Evolutionary conservation across 2,113 vertebrate species (phyloP).

Genomic region (Narcine bancroftii): DNA sequence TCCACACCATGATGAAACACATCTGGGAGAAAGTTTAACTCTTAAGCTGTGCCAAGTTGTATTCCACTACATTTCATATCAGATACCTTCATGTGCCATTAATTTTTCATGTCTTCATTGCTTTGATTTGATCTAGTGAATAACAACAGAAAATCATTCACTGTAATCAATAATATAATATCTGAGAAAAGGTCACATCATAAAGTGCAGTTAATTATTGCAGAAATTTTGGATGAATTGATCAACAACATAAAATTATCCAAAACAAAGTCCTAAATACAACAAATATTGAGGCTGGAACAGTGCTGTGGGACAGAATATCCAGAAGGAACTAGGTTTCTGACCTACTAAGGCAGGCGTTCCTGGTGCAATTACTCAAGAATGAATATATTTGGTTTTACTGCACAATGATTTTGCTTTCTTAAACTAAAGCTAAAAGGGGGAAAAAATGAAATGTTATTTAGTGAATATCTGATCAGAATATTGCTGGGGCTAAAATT

Average conservation of each 20-base stretch:
- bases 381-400: not conserved
- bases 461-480: not conserved
- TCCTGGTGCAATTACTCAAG: not conserved
- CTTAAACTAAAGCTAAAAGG: not conserved
- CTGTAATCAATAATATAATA: not conserved
- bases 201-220: not conserved
- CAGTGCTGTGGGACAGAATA: no score
- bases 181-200: not conserved
- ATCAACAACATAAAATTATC: not conserved
- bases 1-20: not conserved
- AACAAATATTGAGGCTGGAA: not conserved
- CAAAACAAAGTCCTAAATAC: not conserved
- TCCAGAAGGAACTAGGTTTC: not conserved
- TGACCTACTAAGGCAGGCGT: not conserved
- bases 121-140: constrained; percentile 64
- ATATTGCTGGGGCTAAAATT: not conserved
- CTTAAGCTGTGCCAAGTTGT: not conserved
- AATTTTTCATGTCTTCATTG: constrained; percentile 62
- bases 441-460: not conserved
- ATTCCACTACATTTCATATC: constrained; percentile 35
- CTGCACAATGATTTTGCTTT: not conserved
- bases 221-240: not conserved
- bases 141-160: constrained; percentile 5
- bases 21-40: not conserved
- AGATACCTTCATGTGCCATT: constrained; percentile 41